phyloP scores from a whole-genome alignment of 2,113 vertebrate genomes.

The Mus spicilegus region DNA sequence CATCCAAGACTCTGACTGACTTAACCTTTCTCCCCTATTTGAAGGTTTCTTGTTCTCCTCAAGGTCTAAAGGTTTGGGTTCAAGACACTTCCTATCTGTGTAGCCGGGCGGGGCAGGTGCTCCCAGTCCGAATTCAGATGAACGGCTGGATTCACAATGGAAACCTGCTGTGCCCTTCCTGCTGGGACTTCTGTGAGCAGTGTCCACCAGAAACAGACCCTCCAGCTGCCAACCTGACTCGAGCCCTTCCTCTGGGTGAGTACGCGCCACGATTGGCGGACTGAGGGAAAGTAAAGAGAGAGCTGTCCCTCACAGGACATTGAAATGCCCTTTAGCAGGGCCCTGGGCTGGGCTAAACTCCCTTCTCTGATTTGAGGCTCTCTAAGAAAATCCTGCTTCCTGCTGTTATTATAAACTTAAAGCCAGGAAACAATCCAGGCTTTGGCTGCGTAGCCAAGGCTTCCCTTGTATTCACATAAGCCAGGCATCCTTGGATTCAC shows the following conservation, averaged over 20 bases:
- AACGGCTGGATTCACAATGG: conserved; percentile 94
- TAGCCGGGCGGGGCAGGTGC: conserved; percentile 89
- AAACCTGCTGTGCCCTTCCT: conserved; percentile 94
- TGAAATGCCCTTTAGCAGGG: background rate
- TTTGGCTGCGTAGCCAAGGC: no score
- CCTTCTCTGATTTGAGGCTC: background rate
- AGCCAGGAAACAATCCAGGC: background rate
- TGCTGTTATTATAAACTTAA: background rate
- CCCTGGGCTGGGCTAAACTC: background rate
- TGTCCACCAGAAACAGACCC: conserved; percentile 93
- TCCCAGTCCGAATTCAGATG: conserved; percentile 91
- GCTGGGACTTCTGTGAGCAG: conserved; percentile 91
- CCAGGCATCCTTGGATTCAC: no score
- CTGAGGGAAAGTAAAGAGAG: background rate
- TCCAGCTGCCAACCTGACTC: conserved; percentile 89
- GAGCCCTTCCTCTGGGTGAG: conserved; percentile 90
- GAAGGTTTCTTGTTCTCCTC: conserved; percentile 92
- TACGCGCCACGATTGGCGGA: background rate
- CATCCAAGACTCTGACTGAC: conserved; percentile 40
- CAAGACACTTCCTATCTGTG: conserved; percentile 91
- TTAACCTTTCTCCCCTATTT: conserved; percentile 45
- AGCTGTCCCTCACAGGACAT: background rate
- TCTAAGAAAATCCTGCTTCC: background rate
- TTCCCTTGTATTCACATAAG: no score
- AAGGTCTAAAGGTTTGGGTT: conserved; percentile 92